A percentile compares a stretch with the other conserved stretches of the same genome.
Evolutionary conservation across 2,888 invertebrate species (phyloP).

Genomic region (Strigamia transsilvanica): DNA sequence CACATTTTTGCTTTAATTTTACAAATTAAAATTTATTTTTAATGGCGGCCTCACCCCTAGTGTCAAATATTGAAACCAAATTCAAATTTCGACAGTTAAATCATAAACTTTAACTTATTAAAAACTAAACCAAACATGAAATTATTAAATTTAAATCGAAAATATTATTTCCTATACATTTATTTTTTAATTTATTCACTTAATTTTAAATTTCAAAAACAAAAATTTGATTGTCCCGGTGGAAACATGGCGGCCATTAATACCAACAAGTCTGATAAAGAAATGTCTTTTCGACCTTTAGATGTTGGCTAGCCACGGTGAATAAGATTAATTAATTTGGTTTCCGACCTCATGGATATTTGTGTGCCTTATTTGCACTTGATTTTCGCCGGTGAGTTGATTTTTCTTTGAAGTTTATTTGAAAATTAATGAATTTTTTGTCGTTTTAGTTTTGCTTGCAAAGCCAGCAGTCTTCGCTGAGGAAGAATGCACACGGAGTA

Average conservation of each 20-base stretch:
- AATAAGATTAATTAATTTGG: neutral
- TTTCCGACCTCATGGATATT: slow-evolving; percentile 11
- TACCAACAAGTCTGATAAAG: neutral
- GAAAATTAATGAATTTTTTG: neutral
- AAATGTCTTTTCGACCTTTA: neutral
- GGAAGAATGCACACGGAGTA: slow-evolving; percentile 13
- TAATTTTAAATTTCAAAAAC: too few species aligned
- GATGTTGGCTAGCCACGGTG: neutral
- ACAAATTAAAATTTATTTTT: too few species aligned
- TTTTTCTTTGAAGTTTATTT: neutral
- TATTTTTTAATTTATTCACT: too few species aligned
- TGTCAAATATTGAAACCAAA: too few species aligned
- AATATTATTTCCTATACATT: too few species aligned
- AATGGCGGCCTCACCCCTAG: too few species aligned
- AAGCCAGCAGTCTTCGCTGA: neutral
- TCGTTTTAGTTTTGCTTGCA: neutral
- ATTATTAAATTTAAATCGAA: too few species aligned
- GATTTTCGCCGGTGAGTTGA: neutral
- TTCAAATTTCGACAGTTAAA: too few species aligned
- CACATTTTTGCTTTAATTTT: too few species aligned
- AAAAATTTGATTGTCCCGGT: neutral
- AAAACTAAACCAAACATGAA: too few species aligned
- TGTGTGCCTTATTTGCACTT: neutral
- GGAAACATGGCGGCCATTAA: neutral
- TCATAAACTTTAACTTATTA: too few species aligned